Percentiles rank a stretch among this genome's conserved stretches.
Conservation (phyloP, 2,888 invertebrate species). For the Encarsia formosa region DNA sequence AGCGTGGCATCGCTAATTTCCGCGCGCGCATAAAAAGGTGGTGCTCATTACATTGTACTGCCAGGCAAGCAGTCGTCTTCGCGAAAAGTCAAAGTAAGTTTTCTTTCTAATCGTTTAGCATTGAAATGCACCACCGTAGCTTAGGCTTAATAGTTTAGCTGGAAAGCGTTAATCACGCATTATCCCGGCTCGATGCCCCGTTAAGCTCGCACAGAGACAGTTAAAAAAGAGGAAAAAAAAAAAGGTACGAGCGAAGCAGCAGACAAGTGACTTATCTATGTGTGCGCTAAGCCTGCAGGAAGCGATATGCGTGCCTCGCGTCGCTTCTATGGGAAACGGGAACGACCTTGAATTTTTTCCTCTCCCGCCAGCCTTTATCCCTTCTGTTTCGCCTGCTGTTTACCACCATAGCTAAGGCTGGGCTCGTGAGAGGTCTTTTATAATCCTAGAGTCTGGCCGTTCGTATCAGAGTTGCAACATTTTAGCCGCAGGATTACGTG, state of each 20-base stretch:
- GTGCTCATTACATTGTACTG: background rate
- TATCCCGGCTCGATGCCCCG: constrained; percentile 29
- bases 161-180: constrained; percentile 30
- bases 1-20: background rate
- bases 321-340: constrained; percentile 42
- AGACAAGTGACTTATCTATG: constrained; percentile 2
- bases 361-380: background rate
- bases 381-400: constrained; percentile 9
- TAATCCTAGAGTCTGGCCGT: too few relatives aligned
- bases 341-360: constrained; percentile 45
- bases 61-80: background rate
- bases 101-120: background rate
- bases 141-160: constrained; percentile 28
- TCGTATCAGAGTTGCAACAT: too few relatives aligned
- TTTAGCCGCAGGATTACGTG: too few relatives aligned
- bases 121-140: background rate
- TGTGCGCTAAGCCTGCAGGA: constrained; percentile 26
- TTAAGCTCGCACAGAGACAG: too few relatives aligned
- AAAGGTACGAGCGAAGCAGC: too few relatives aligned
- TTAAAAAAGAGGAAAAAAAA: too few relatives aligned
- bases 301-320: constrained; percentile 20
- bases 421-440: too few relatives aligned
- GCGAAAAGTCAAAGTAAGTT: background rate
- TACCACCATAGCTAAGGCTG: too few relatives aligned
- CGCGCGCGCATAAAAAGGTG: background rate